phyloP scores from a whole-genome alignment of 2,797 vertebrate genomes.

The Gymnocypris eckloni region DNA sequence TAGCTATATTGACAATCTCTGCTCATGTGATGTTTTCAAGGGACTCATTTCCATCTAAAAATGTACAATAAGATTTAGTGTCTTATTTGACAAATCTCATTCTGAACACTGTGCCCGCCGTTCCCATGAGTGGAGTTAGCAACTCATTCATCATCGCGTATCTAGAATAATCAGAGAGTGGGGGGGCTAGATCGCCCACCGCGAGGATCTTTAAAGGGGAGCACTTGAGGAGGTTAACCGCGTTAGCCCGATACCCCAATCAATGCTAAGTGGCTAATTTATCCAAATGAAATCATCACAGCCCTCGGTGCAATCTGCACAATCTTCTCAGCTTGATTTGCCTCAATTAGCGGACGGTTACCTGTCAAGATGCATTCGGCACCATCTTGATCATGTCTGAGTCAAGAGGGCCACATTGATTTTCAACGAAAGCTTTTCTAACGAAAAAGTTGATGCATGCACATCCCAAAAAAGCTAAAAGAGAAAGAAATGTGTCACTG shows the following conservation, averaged over 20 bases:
- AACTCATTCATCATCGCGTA: conserved; percentile 45
- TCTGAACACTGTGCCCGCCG: neutral
- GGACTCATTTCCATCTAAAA: neutral
- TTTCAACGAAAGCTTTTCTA: conserved; percentile 1
- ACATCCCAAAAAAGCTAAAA: neutral
- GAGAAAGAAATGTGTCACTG: neutral
- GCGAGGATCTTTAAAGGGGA: conserved; percentile 40
- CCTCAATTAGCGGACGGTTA: conserved; percentile 52
- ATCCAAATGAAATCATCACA: conserved; percentile 64
- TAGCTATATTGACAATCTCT: conserved; percentile 21
- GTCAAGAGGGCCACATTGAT: conserved; percentile 42
- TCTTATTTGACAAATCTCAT: conserved; percentile 41
- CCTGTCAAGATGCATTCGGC: conserved; percentile 57
- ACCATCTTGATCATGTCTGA: conserved; percentile 56
- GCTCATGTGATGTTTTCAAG: conserved; percentile 29
- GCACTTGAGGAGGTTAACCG: conserved; percentile 56
- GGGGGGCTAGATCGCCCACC: conserved; percentile 32
- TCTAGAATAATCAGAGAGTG: conserved; percentile 44
- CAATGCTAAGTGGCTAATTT: conserved; percentile 66
- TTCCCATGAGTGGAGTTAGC: conserved; percentile 38
- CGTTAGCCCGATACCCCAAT: conserved; percentile 61
- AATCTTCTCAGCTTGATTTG: conserved; percentile 52
- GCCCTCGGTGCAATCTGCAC: conserved; percentile 54
- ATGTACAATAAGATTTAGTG: neutral
- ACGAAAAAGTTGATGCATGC: neutral